phyloP scores from a whole-genome alignment of 2,888 invertebrate genomes.

The Drosophila testacea region DNA sequence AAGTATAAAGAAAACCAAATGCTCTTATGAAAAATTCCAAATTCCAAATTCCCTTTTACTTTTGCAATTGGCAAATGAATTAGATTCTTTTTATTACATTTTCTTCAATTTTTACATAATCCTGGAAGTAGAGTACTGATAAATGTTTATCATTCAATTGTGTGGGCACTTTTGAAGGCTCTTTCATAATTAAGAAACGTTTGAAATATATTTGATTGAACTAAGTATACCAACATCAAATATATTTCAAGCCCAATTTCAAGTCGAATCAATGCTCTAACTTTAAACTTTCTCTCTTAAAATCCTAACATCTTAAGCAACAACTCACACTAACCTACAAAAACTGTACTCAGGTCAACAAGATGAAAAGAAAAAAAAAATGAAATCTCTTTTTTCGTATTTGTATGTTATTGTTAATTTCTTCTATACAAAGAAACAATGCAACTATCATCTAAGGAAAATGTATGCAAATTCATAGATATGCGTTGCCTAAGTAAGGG shows the following conservation, averaged over 20 bases:
- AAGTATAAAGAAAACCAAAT: conserved; percentile 26
- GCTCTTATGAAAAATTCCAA: conserved; percentile 5
- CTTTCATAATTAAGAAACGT: conserved; percentile 7
- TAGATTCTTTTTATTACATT: background rate
- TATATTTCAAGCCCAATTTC: conserved; percentile 56
- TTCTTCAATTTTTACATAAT: conserved; percentile 2
- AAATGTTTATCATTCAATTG: conserved; percentile 28
- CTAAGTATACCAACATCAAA: conserved; percentile 19
- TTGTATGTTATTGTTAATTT: conserved; percentile 85
- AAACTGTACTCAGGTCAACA: conserved; percentile 68
- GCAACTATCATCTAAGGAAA: conserved; percentile 84
- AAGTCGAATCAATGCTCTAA: conserved; percentile 67
- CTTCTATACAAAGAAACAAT: conserved; percentile 78
- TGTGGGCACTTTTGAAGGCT: conserved; percentile 30
- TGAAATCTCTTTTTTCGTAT: conserved; percentile 85
- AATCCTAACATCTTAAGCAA: conserved; percentile 38
- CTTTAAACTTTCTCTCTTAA: conserved; percentile 69
- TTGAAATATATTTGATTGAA: conserved; percentile 33
- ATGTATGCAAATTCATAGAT: conserved; percentile 84
- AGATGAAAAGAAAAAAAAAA: conserved; percentile 43
- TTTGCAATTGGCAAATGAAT: conserved; percentile 16
- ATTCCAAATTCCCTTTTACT: conserved; percentile 11
- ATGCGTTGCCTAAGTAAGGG: conserved; percentile 73
- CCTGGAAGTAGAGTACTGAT: conserved; percentile 45
- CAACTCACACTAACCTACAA: conserved; percentile 69